A percentile compares a stretch with the other conserved stretches of the same genome.
Conservation (phyloP, 2,888 invertebrate species). For the Pyrrhosoma nymphula region DNA sequence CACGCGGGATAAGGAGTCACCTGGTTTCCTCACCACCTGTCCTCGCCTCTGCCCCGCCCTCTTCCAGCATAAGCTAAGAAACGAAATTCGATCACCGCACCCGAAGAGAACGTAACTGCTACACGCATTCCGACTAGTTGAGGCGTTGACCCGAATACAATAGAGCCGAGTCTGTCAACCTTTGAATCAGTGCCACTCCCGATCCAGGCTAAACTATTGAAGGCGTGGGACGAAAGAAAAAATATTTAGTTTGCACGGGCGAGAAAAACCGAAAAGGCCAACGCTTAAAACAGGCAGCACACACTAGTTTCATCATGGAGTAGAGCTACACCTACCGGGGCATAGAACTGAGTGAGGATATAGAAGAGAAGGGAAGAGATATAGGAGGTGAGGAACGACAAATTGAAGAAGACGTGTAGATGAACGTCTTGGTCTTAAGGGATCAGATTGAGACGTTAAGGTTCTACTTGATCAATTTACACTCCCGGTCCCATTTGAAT, state of each 20-base stretch:
- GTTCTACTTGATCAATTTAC: not conserved
- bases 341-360: no score
- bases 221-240: not conserved
- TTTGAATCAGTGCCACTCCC: not conserved
- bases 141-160: not conserved
- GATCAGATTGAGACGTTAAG: not conserved
- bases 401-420: not conserved
- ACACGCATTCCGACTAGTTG: not conserved
- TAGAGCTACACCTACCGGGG: no score
- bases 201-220: constrained; percentile 45
- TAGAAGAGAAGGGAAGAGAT: not conserved
- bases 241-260: not conserved
- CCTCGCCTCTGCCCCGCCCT: not conserved
- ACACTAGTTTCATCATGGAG: no score
- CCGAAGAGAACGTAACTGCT: not conserved
- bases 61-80: not conserved
- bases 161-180: not conserved
- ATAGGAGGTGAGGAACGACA: not conserved
- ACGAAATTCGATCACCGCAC: not conserved
- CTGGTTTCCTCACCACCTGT: not conserved
- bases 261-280: not conserved
- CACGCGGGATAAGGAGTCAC: not conserved
- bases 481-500: no score
- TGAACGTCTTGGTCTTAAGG: not conserved
- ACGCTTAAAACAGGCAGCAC: not conserved